Evolutionary conservation across 2,888 invertebrate genomes (phyloP), one percentile per base, ranked within the genome.

Genomic region (Nymphalis c-album): DNA sequence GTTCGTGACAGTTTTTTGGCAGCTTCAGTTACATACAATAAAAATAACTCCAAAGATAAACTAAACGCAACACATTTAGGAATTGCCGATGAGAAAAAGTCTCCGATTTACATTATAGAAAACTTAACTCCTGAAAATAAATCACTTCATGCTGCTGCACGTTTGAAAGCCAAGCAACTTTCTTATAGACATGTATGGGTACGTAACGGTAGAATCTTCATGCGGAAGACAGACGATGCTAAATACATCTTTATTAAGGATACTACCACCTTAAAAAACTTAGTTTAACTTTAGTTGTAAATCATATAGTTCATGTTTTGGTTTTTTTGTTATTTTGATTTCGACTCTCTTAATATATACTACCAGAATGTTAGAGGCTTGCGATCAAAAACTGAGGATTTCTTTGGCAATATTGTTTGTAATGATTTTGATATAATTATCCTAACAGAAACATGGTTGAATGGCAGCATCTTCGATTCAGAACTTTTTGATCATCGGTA

Each of bases 401-500:
- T 74, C 61, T 72, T 70, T 53, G 40, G 53, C 4, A 68, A 74
- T 50, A 26, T 73, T 20, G 51, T 31, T 26, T 69, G 67, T 53
- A 64, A 57, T 60, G 61, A 74, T 64, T 75, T 70, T 63, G 74
- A 75, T 60, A 20, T 62, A 7, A 50, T 62, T 20, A 40, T 62
- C 8, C 40, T 62, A 31, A 62, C 62, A n/a, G 62, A 62, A 13
- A 62, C 62, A 13, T 62, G 62, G 62, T 40, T 62, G 20, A 62
- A 53, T 40, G 7, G 58, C 72, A 13, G 62, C 1, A 63, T 75
- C 16, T 62, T 16, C 45, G 69, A 66, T 35, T 13, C 53, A 2
- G 74, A 75, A 53, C 63, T 74, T 8, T 75, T 75, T 64, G 70
- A 71, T 48, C 64, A 69, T 26, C 68, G 64, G 16, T 75, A 73